Base-by-base conservation (phyloP, 2,888 invertebrate genomes). In the Pyrrhosoma nymphula region DNA sequence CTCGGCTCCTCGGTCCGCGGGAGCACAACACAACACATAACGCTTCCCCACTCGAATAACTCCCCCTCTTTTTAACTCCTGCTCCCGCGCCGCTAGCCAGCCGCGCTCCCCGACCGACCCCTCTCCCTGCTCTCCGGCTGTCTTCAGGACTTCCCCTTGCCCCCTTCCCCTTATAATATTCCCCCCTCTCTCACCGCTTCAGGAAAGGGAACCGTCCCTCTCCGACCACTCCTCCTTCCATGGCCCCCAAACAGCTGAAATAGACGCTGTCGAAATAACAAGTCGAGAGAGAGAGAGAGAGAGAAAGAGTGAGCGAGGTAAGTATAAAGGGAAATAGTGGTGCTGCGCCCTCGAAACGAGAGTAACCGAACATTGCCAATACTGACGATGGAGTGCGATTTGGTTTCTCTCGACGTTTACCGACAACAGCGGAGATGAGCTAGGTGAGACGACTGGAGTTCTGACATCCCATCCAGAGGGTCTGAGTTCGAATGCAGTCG, bases 211-310 rank as follows among this genome's bases (percentile, higher is more conserved):
- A 30, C 82, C 82, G 35, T 26, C 69, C 10, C 47, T 47, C 47
- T 47, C 47, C 47, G 47, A 47, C 47, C 47, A 47, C 47, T 69
- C 69, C n/a, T n/a, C n/a, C 69, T 69, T 69, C 69, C 47, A 47
- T 47, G 2, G 10, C 30, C 30, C 8, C 82, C 82, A 12, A 69
- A 82, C 69, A 82, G 82, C 82, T 82, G 82, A 82, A 82, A 82
- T 82, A 82, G 82, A 82, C 35, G 82, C 82, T 82, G 82, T 82
- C 82, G 89, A 89, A 89, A 89, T 89, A 89, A 55, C 47, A 55
- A 55, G 89, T 55, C 6, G 89, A 55, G 55, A 89, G 89, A 55
- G 89, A 89, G 88, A 88, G 39, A 47, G 47, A 35, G 89, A 89
- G 88, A 88, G 39, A 47, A 8, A 35, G 39, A 30, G 35, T 16